Evolutionary conservation across 2,888 invertebrate species (phyloP), one percentile per base, ranked within the genome.

Genomic region (Melipona beecheii): DNA sequence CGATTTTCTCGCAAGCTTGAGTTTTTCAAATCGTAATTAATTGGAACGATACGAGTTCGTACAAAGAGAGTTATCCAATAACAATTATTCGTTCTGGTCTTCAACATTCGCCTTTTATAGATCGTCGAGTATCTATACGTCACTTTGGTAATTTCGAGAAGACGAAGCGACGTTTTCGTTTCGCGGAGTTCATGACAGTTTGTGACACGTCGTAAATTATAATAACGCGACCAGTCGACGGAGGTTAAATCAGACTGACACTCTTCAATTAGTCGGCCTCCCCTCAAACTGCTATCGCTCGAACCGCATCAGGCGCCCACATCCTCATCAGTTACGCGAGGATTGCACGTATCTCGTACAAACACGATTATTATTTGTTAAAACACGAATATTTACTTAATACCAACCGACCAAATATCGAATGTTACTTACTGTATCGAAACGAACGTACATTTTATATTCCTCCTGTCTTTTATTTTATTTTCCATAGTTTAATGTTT

Each of bases 201-300:
- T 90, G 81, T 88, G 71, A 73, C 81, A 85, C 70, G 68, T 88
- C 87, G 86, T 90, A 91, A 90, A 91, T 91, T 91, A 90, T 86
- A 88, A 90, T 90, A 89, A 91, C 87, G 84, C 85, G 83, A 79
- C 87, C 78, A 86, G 88, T 89, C 87, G 85, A 83, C 87, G 85
- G 81, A 89, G 91, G 92, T 92, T 91, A 92, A 92, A 90, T 90
- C 85, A 86, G 81, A 87, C 85, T 90, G 91, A 92, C 92, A 92
- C 91, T 89, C 89, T 88, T 91, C 91, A 92, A 92, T 92, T 90
- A 86, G 78, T 71, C 68, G 78, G 79, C 58, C 83, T 83, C 83
- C 85, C 85, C 80, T 87, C 78, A 84, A 84, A 81, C 69, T 85
- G 52, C 36, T 84, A 85, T 87, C 83, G 80, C 83, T 43, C 19